Evolutionary conservation across 1,140 invertebrate genomes (phyloP), one percentile per base, ranked within the genome.

Genomic region (Gerris buenoi): DNA sequence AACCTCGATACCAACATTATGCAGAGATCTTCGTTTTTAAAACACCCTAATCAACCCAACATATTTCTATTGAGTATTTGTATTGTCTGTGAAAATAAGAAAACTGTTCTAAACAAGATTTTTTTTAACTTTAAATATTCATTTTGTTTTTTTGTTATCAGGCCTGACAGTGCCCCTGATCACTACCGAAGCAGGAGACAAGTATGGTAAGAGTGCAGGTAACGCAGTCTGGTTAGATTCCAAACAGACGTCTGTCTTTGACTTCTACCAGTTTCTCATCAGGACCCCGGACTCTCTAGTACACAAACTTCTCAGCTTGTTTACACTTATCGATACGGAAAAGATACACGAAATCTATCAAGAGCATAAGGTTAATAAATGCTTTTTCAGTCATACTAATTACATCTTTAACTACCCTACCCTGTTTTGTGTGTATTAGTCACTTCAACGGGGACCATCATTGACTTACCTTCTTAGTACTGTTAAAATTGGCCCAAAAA

Each of bases 221-320:
- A 96, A 95, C 80, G 88, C 92, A 2, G 76, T 98, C 1, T 98
- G 94, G 93, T 76, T 99, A 10, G 86, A 89, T 70, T 68, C 80
- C 3, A 72, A 81, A 0, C 88, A 87, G 78, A 95, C 93, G 2
- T 93, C 91, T 0, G 85, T 90, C 29, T 98, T 92, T 79, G 85
- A 90, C 25, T 79, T 98, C 2, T 99, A 97, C 76, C 96, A 99
- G 76, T 96, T 88, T 78, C 93, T 95, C 73, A 77, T 95, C 10
- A 84, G 93, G 72, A 83, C 85, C 2, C 81, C 84, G 59, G 94
- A 98, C 75, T 74, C 81, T 0, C 89, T 94, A 72, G 86, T 93
- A 0, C 88, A 91, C 74, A 87, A 85, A 69, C 81, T 90, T 18
- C 78, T 97, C 22, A 90, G 89, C 73, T 77, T 91, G 1, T 95